A percentile compares a stretch with the other conserved stretches of the same genome.
phyloP scores from a whole-genome alignment of 2,113 vertebrate genomes.

The Catharus fuscescens region DNA sequence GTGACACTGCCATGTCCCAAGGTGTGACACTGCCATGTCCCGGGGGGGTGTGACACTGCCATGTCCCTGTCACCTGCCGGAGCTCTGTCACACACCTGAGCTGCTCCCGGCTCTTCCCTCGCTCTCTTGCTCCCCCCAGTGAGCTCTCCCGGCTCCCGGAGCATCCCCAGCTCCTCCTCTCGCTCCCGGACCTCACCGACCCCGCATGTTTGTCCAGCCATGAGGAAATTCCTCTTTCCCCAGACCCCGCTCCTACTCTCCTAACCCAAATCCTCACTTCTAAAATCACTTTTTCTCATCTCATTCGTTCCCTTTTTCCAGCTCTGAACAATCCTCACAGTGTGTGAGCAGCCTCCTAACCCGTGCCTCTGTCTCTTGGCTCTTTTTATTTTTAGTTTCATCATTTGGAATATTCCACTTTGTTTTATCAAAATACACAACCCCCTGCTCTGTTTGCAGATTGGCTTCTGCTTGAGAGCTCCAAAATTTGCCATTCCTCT shows the following conservation, averaged over 20 bases:
- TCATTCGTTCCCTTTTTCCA: neutral
- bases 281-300: fast-evolving
- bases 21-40: too few relatives aligned
- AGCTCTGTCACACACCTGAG: fast-evolving
- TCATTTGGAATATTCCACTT: neutral
- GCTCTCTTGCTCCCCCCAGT: neutral
- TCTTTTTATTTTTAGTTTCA: neutral
- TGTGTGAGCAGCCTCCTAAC: neutral
- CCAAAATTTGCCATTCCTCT: neutral
- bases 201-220: neutral
- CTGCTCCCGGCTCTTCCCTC: fast-evolving
- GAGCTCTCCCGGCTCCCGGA: neutral
- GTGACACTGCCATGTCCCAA: too few relatives aligned
- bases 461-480: neutral
- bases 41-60: too few relatives aligned
- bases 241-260: neutral
- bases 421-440: neutral
- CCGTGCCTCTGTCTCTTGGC: fast-evolving
- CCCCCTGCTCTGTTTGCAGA: neutral
- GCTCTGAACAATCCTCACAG: neutral
- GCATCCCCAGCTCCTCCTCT: neutral
- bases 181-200: fast-evolving
- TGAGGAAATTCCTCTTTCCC: neutral
- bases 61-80: fast-evolving
- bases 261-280: fast-evolving